Conservation (phyloP, 2,797 vertebrate species). For the Scolopax bukidnonensis region DNA sequence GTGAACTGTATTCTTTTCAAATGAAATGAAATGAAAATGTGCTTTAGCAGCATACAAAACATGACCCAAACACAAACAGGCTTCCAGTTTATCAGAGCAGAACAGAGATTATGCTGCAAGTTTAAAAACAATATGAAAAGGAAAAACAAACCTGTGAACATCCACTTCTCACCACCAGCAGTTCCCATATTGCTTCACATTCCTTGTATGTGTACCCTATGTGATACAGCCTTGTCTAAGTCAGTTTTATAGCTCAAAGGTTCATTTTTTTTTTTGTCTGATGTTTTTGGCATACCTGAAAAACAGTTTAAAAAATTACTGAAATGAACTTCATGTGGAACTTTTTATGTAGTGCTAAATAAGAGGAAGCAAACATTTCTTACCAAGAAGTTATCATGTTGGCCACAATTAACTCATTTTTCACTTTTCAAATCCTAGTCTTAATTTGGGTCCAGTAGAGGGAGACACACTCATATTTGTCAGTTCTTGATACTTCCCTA, state of each 20-base stretch:
- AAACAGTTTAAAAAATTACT: not conserved
- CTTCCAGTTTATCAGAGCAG: not conserved
- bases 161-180: not conserved
- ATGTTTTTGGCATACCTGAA: not conserved
- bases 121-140: not conserved
- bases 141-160: not conserved
- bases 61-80: not conserved
- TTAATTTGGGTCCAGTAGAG: slow-evolving; percentile 47
- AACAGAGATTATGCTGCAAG: not conserved
- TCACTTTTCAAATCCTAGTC: not conserved
- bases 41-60: not conserved
- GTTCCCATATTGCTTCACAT: not conserved
- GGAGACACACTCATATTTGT: slow-evolving; percentile 48
- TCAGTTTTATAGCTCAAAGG: not conserved
- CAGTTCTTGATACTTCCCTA: slow-evolving; percentile 11
- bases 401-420: not conserved
- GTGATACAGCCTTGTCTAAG: not conserved
- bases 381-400: not conserved
- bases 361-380: not conserved
- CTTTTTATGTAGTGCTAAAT: not conserved
- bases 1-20: not conserved
- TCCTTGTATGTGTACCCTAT: not conserved
- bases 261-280: not conserved
- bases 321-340: not conserved
- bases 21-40: not conserved